A percentile compares a stretch with the other conserved stretches of the same genome.
phyloP scores from a whole-genome alignment of 2,113 vertebrate genomes.

The Ptilorrhoa leucosticta region DNA sequence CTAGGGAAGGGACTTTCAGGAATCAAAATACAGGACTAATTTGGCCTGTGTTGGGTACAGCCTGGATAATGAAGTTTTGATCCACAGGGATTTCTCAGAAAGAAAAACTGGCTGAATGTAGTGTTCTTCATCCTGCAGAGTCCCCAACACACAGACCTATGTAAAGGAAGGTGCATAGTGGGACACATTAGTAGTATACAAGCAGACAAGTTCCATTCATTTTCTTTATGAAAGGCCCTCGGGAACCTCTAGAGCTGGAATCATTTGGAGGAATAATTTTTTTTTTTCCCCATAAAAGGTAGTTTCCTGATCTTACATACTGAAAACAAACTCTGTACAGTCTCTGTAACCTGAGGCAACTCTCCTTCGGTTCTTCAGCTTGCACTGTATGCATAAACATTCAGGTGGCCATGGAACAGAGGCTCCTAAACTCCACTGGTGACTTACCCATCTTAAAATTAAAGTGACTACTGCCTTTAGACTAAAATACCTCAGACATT shows the following conservation, averaged over 20 bases:
- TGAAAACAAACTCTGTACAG: not conserved
- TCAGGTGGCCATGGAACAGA: not conserved
- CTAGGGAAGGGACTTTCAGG: not conserved
- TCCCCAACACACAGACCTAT: not conserved
- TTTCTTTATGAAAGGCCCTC: not conserved
- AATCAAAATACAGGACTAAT: not conserved
- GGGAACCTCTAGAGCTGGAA: not conserved
- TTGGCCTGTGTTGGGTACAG: not conserved
- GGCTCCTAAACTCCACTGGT: not conserved
- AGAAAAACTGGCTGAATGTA: not conserved
- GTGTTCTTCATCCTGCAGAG: not conserved
- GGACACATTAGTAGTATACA: not conserved
- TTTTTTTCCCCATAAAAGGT: not conserved
- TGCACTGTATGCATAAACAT: not conserved
- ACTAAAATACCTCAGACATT: not conserved
- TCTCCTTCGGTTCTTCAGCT: not conserved
- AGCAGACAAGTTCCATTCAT: not conserved
- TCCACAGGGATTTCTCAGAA: not conserved
- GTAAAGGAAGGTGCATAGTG: not conserved
- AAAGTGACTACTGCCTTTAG: not conserved
- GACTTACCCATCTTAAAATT: not conserved
- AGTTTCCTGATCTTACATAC: not conserved
- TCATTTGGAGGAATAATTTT: not conserved
- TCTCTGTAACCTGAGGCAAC: not conserved
- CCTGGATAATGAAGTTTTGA: not conserved